These are phyloP conservation scores for Synergus itoensis DNA, from an alignment of 2,888 invertebrate species.

Conservation along the genomic window DNA sequence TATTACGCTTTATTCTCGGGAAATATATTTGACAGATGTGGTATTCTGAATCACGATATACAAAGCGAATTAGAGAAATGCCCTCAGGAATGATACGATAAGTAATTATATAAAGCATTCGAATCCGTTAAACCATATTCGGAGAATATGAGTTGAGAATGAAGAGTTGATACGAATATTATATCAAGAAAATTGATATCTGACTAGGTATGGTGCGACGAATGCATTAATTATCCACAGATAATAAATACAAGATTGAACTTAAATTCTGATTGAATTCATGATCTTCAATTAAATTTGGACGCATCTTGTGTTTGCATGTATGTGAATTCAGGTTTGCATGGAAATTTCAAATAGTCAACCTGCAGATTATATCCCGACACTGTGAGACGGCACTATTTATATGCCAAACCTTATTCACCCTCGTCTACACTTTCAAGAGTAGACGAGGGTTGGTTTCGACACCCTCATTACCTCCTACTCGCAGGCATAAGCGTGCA, in stretches of 20 bases:
- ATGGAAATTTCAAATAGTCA: not conserved
- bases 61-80: constrained; percentile 16
- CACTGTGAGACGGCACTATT: not conserved
- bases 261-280: too few relatives aligned
- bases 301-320: not conserved
- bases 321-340: not conserved
- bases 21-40: constrained; percentile 40
- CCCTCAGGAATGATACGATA: not conserved
- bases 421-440: constrained; percentile 47
- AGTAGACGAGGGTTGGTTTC: constrained; percentile 51
- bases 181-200: not conserved
- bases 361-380: not conserved
- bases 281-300: too few relatives aligned
- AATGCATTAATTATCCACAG: not conserved
- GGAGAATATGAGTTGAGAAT: too few relatives aligned
- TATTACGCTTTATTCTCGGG: constrained; percentile 28
- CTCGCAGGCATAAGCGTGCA: constrained; percentile 68
- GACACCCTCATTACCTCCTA: constrained; percentile 70
- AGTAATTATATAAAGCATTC: not conserved
- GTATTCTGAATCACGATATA: constrained; percentile 27
- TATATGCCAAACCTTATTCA: not conserved
- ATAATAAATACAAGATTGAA: not conserved
- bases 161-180: not conserved
- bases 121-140: not conserved
- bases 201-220: too few relatives aligned